Percentiles rank a stretch among this genome's conserved stretches.
Evolutionary conservation across 2,888 invertebrate species (phyloP).

Genomic region (Proisotoma minuta): DNA sequence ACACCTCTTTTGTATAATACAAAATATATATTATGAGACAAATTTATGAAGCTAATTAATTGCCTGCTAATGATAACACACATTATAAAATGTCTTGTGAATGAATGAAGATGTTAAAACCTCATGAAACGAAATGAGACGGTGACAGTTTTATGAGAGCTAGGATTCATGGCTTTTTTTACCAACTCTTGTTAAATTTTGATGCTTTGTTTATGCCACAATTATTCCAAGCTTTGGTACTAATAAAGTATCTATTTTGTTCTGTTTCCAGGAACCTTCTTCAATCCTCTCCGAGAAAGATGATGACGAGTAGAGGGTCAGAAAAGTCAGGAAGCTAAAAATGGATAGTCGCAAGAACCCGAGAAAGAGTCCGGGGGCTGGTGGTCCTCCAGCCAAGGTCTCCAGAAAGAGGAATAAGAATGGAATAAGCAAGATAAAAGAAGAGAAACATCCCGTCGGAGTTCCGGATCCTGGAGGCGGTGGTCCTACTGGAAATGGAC

Average conservation of each 20-base stretch:
- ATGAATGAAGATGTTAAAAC: too few relatives aligned
- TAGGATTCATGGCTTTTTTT: neutral
- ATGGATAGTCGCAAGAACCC: conserved; percentile 39
- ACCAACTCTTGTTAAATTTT: neutral
- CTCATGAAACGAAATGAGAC: too few relatives aligned
- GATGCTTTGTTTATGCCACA: neutral
- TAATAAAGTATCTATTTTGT: neutral
- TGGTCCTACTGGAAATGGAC: conserved; percentile 13
- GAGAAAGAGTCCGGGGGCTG: conserved; percentile 45
- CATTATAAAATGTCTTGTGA: too few relatives aligned
- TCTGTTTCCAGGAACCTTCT: neutral
- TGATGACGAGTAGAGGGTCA: neutral
- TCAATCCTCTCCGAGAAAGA: neutral
- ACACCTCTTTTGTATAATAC: too few relatives aligned
- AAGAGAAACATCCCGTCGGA: conserved; percentile 44
- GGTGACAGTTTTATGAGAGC: neutral
- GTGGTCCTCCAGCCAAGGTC: conserved; percentile 41
- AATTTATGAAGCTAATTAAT: too few relatives aligned
- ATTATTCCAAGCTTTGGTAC: too few relatives aligned
- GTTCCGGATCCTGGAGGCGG: conserved; percentile 38
- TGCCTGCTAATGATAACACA: too few relatives aligned
- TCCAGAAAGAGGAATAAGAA: conserved; percentile 45
- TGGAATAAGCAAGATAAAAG: conserved; percentile 46
- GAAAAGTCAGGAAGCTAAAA: conserved; percentile 12
- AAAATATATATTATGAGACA: too few relatives aligned